phyloP scores from a whole-genome alignment of 1,140 invertebrate genomes.

The Drosophila sp. region DNA sequence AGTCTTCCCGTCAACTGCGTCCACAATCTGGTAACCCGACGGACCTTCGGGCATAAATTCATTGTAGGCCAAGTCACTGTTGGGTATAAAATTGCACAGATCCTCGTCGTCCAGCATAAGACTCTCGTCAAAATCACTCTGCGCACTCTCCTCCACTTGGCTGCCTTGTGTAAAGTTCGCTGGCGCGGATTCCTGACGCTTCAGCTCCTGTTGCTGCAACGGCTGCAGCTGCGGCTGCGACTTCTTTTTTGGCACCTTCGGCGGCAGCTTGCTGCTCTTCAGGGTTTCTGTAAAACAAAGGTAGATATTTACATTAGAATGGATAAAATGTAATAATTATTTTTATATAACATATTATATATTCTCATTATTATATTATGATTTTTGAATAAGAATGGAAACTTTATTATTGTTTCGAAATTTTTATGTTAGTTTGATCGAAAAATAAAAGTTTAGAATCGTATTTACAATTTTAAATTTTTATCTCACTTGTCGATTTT shows the following conservation, averaged over 20 bases:
- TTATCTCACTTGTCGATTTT: too few species aligned
- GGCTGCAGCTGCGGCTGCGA: conserved; percentile 26
- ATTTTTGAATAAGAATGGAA: too few species aligned
- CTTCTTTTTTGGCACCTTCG: conserved; percentile 57
- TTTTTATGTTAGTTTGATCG: too few species aligned
- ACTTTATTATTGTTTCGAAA: too few species aligned
- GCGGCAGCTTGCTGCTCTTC: conserved; percentile 43
- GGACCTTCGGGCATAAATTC: conserved; percentile 84
- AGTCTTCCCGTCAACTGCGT: conserved; percentile 81
- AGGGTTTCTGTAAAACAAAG: conserved; percentile 57
- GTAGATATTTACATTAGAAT: too few species aligned
- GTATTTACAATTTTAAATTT: too few species aligned
- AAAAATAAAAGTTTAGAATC: too few species aligned
- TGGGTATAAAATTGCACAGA: conserved; percentile 79
- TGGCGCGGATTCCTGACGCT: conserved; percentile 74
- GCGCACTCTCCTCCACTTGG: conserved; percentile 44
- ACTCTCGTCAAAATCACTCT: conserved; percentile 75
- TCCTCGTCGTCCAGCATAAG: conserved; percentile 81
- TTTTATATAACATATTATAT: too few species aligned
- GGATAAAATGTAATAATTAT: too few species aligned
- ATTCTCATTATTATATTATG: too few species aligned
- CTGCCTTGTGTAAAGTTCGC: conserved; percentile 23
- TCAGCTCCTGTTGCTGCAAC: conserved; percentile 39
- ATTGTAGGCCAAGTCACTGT: conserved; percentile 78
- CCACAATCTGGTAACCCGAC: conserved; percentile 74